Evolutionary conservation across 2,797 vertebrate species (phyloP).

Genomic region (Alcedo atthis): DNA sequence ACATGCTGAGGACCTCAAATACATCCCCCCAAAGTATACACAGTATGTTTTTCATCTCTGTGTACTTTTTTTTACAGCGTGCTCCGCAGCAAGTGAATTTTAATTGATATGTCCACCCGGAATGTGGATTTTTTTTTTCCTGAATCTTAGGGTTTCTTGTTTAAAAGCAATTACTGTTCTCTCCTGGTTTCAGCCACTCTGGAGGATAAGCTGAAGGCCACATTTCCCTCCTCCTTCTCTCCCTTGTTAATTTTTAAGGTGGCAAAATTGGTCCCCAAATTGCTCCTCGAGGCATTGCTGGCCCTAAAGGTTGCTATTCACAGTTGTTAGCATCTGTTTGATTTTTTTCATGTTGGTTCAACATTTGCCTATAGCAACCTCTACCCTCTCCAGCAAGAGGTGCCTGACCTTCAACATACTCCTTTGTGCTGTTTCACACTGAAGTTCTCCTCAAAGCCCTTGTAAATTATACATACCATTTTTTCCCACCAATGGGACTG

Average conservation of each 20-base stretch:
- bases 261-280: background rate
- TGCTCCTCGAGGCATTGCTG: background rate
- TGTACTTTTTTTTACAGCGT: background rate
- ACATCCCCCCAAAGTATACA: background rate
- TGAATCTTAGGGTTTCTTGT: background rate
- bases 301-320: background rate
- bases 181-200: background rate
- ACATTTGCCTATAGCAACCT: background rate
- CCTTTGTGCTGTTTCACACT: background rate
- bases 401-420: background rate
- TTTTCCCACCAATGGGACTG: slow-evolving; percentile 12
- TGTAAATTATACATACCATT: background rate
- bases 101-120: background rate
- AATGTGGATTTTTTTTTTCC: background rate
- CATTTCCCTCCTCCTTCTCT: background rate
- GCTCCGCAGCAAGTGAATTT: background rate
- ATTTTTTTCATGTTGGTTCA: background rate
- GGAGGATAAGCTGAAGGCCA: background rate
- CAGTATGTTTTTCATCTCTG: background rate
- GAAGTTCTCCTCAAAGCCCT: slow-evolving; percentile 13
- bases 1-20: slow-evolving; percentile 14
- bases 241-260: slow-evolving; percentile 6
- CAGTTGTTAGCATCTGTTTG: slow-evolving; percentile 24
- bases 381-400: background rate
- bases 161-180: background rate